Conservation (phyloP, 2,797 vertebrate species). For the Semotilus atromaculatus region DNA sequence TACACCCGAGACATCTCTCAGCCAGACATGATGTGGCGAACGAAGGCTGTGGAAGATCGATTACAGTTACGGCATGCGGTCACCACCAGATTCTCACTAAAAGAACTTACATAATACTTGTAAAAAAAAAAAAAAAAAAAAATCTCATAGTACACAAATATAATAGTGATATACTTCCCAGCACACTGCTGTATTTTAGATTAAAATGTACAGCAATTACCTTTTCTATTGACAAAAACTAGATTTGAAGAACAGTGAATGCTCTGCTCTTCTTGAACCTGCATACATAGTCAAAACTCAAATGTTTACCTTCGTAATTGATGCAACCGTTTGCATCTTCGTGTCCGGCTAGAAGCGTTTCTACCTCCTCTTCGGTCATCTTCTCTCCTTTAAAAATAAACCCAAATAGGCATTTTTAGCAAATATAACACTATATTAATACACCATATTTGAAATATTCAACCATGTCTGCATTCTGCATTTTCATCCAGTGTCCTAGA, state of each 20-base stretch:
- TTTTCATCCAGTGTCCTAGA: conserved; percentile 13
- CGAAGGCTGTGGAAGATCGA: conserved; percentile 87
- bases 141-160: background rate
- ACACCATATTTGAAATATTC: background rate
- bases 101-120: background rate
- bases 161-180: background rate
- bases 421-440: background rate
- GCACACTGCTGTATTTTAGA: background rate
- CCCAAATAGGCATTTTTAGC: background rate
- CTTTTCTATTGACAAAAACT: background rate
- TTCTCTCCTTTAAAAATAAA: conserved; percentile 84
- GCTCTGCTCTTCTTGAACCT: background rate
- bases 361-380: conserved; percentile 95
- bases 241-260: background rate
- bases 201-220: background rate
- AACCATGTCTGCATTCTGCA: background rate
- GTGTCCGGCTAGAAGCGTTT: conserved; percentile 89
- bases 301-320: conserved; percentile 91
- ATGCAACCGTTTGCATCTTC: conserved; percentile 96
- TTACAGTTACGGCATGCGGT: conserved; percentile 42
- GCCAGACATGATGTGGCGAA: conserved; percentile 94
- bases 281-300: background rate
- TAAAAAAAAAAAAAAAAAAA: too few species aligned
- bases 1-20: conserved; percentile 82
- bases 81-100: conserved; percentile 3